These are phyloP conservation scores for Microtus richardsoni DNA, from an alignment of 2,113 vertebrate species.

Conservation along the genomic window DNA sequence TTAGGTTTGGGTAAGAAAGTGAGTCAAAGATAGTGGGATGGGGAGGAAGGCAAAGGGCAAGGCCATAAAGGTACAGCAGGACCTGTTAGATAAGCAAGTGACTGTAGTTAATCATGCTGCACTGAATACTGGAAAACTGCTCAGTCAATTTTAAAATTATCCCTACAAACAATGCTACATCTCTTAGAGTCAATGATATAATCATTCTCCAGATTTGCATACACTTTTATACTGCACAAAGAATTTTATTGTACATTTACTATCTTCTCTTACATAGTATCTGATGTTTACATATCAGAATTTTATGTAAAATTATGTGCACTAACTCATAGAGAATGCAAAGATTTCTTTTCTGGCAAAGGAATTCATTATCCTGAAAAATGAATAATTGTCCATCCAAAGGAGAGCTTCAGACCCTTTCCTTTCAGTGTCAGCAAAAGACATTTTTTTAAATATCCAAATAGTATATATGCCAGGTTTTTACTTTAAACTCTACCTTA, in stretches of 20 bases:
- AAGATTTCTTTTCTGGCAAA: not conserved
- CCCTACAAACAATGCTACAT: not conserved
- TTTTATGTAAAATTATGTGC: not conserved
- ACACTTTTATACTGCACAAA: not conserved
- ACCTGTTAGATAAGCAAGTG: not conserved
- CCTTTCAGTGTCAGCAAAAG: not conserved
- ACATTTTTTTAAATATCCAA: not conserved
- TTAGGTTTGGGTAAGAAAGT: not conserved
- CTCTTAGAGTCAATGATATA: not conserved
- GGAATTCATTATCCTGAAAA: not conserved
- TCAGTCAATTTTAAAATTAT: not conserved
- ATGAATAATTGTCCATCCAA: not conserved
- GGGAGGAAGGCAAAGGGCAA: not conserved
- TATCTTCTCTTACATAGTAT: not conserved
- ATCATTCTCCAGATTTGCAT: not conserved
- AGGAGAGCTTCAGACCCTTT: not conserved
- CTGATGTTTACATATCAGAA: not conserved
- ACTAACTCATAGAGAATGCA: not conserved
- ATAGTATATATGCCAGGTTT: not conserved
- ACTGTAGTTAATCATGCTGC: not conserved
- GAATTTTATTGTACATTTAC: not conserved
- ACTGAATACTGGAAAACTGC: not conserved
- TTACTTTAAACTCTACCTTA: not conserved
- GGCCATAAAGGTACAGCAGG: not conserved
- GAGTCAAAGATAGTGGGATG: fast-evolving